A percentile compares a stretch with the other conserved stretches of the same genome.
Evolutionary conservation across 2,888 invertebrate species (phyloP).

Genomic region (Spialia ferax): DNA sequence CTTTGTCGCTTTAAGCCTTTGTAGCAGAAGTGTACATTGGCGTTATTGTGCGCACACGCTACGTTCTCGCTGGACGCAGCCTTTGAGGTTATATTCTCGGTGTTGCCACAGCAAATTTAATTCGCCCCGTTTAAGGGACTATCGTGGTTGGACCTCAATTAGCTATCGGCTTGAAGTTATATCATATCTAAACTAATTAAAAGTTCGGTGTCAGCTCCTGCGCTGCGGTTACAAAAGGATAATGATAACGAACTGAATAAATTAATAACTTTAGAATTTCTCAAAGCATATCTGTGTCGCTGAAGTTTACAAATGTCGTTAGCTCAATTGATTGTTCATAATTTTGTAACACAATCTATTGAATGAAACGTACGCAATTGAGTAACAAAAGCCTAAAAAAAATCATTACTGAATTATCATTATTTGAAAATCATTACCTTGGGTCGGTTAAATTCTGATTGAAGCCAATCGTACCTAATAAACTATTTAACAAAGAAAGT

Average conservation of each 20-base stretch:
- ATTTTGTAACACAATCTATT: neutral
- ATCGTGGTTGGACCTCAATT: conserved; percentile 36
- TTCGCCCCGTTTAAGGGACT: conserved; percentile 22
- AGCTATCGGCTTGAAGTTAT: conserved; percentile 25
- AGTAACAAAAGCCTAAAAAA: no score
- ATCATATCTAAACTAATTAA: conserved; percentile 37
- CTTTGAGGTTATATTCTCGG: conserved; percentile 76
- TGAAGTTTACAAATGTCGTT: neutral
- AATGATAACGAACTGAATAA: conserved; percentile 32
- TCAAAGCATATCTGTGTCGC: conserved; percentile 3
- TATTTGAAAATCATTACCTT: no score
- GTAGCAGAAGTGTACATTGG: conserved; percentile 59
- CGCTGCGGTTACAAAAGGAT: conserved; percentile 26
- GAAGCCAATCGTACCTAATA: no score
- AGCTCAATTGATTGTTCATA: neutral
- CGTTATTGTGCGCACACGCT: conserved; percentile 64
- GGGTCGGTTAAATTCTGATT: no score
- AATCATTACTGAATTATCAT: no score
- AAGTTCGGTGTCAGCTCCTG: conserved; percentile 28
- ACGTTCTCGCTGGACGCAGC: conserved; percentile 75
- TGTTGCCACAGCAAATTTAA: conserved; percentile 61
- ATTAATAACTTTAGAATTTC: conserved; percentile 42
- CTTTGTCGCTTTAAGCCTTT: conserved; percentile 53
- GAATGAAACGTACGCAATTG: no score
- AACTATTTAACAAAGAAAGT: no score